Percentiles rank a stretch among this genome's conserved stretches.
Conservation (phyloP, 2,888 invertebrate species). For the Biston betularia region DNA sequence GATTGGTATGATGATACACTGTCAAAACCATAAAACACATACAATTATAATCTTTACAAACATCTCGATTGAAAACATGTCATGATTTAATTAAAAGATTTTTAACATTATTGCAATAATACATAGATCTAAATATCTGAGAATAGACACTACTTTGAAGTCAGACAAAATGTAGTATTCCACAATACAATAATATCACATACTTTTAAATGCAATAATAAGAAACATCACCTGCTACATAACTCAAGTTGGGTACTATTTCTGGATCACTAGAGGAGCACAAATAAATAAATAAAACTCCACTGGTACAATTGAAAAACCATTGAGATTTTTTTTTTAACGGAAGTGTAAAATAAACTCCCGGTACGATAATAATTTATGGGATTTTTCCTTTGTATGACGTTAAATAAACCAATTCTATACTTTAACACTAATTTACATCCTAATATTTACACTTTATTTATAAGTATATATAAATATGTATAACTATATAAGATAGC, state of each 20-base stretch:
- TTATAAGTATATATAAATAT: slow-evolving; percentile 86
- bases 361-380: slow-evolving; percentile 86
- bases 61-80: slow-evolving; percentile 54
- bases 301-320: slow-evolving; percentile 85
- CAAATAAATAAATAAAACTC: slow-evolving; percentile 81
- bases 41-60: slow-evolving; percentile 49
- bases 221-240: slow-evolving; percentile 73
- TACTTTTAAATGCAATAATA: slow-evolving; percentile 84
- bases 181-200: slow-evolving; percentile 85
- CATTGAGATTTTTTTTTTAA: slow-evolving; percentile 84
- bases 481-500: slow-evolving; percentile 82
- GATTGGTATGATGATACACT: slow-evolving; percentile 54
- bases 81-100: slow-evolving; percentile 63
- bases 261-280: slow-evolving; percentile 68
- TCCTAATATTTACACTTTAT: slow-evolving; percentile 85
- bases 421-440: slow-evolving; percentile 85
- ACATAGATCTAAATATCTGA: slow-evolving; percentile 67
- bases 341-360: slow-evolving; percentile 81
- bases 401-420: slow-evolving; percentile 86
- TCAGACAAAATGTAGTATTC: slow-evolving; percentile 82
- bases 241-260: slow-evolving; percentile 53
- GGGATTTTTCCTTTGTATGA: slow-evolving; percentile 83
- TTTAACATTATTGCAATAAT: slow-evolving; percentile 65
- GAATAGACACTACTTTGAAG: slow-evolving; percentile 81
- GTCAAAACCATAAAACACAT: slow-evolving; percentile 49